Evolutionary conservation across 2,113 vertebrate genomes (phyloP), one percentile per base, ranked within the genome.

Genomic region (Ceyx margarethae): DNA sequence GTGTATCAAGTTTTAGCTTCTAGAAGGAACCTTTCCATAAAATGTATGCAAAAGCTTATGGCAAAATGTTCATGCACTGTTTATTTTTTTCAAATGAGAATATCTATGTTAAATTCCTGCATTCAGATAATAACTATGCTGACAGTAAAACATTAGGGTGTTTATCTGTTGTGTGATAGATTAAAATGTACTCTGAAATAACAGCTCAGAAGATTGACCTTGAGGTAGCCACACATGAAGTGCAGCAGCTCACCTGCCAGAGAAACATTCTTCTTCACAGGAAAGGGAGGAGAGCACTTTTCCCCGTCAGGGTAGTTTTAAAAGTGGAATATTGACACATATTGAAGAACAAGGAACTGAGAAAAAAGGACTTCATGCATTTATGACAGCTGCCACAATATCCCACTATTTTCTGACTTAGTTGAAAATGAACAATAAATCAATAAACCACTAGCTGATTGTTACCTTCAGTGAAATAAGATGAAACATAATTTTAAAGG

Each of bases 361-460:
- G 42, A 46, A 29, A 91, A 50, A 95, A 89, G 71, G 64, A 85
- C 65, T 87, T 95, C 31, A 80, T 69, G 54, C 86, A 43, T 75
- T 93, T 92, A 89, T 69, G 89, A 85, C 62, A 91, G 67, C 74
- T 91, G 77, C 74, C 86, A 87, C 58, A 89, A 89, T 82, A 89
- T 53, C 76, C 78, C 60, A 84, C 87, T 89, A 67, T 95, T 97
- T 97, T 96, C 91, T 78, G 89, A 91, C 67, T 62, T 90, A 93
- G 60, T 48, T 81, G 87, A 81, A 90, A 92, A 90, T 95, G 95
- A 76, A 88, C 84, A 96, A 95, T 96, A 96, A 95, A 95, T 97
- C 96, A 96, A 91, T 91, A 93, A 95, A 85, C 58, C 51, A 87
- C 92, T 73, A 81, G 85, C 33, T 94, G 94, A 93, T 93, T 81